Conservation (phyloP, 2,888 invertebrate species). For the Luffia ferchaultella region DNA sequence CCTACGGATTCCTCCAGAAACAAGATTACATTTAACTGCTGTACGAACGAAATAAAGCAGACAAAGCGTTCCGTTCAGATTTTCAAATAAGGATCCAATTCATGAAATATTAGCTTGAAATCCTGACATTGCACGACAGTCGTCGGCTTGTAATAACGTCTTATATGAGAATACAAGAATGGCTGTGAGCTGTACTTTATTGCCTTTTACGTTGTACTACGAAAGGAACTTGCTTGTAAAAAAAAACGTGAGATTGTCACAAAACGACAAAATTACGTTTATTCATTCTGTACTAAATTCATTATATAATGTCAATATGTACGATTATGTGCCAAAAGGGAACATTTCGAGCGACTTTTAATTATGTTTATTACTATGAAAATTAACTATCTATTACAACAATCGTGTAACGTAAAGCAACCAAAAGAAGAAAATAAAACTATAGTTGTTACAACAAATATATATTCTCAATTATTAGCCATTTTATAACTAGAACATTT, state of each 20-base stretch:
- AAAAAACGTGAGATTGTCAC: neutral
- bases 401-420: too few species aligned
- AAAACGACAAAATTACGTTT: neutral
- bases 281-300: neutral
- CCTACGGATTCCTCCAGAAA: neutral
- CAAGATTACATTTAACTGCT: neutral
- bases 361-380: too few species aligned
- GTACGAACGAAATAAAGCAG: neutral
- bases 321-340: too few species aligned
- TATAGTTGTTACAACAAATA: too few species aligned
- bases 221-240: neutral
- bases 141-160: neutral
- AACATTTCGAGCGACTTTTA: too few species aligned
- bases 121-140: neutral
- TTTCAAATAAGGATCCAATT: neutral
- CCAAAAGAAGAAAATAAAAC: too few species aligned
- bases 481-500: too few species aligned
- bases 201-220: neutral
- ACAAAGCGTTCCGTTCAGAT: neutral
- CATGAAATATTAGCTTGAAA: neutral
- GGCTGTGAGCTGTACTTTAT: neutral
- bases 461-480: too few species aligned
- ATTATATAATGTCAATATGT: too few species aligned
- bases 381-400: too few species aligned
- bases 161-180: neutral